These are phyloP conservation scores for Tetramorium alpestre DNA, from an alignment of 1,140 invertebrate genomes.

Conservation along the genomic window DNA sequence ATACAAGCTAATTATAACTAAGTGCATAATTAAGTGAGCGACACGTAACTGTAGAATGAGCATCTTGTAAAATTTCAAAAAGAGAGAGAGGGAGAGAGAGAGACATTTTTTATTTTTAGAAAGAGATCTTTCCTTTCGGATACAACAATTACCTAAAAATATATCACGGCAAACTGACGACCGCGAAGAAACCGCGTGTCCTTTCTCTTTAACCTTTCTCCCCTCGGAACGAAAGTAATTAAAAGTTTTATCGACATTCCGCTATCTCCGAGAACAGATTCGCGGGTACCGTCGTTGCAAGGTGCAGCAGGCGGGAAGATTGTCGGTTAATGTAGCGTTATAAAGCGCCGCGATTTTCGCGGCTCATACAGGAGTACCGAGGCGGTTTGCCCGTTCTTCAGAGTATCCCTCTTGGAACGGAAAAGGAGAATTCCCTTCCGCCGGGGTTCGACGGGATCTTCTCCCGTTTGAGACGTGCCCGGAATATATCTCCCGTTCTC, in stretches of 20 bases:
- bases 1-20: not conserved
- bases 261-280: slow-evolving; percentile 26
- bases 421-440: slow-evolving; percentile 42
- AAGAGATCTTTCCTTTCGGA: not conserved
- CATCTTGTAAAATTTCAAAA: not conserved
- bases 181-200: slow-evolving; percentile 60
- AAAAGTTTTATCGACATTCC: slow-evolving; percentile 81
- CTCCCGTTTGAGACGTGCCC: slow-evolving; percentile 54
- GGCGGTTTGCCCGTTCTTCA: not conserved
- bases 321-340: slow-evolving; percentile 82
- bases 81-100: not conserved
- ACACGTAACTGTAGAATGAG: not conserved
- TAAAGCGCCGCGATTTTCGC: slow-evolving; percentile 70
- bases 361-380: slow-evolving; percentile 52
- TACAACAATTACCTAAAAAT: slow-evolving; percentile 14
- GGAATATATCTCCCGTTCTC: slow-evolving; percentile 45
- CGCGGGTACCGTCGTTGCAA: slow-evolving; percentile 26
- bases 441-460: slow-evolving; percentile 44
- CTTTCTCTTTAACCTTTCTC: slow-evolving; percentile 23
- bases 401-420: not conserved
- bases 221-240: slow-evolving; percentile 73
- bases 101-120: not conserved
- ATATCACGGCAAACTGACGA: slow-evolving; percentile 15
- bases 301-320: slow-evolving; percentile 72
- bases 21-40: slow-evolving; percentile 32